These are phyloP conservation scores for Argyrosomus japonicus DNA, from an alignment of 2,113 vertebrate genomes.

Conservation along the genomic window DNA sequence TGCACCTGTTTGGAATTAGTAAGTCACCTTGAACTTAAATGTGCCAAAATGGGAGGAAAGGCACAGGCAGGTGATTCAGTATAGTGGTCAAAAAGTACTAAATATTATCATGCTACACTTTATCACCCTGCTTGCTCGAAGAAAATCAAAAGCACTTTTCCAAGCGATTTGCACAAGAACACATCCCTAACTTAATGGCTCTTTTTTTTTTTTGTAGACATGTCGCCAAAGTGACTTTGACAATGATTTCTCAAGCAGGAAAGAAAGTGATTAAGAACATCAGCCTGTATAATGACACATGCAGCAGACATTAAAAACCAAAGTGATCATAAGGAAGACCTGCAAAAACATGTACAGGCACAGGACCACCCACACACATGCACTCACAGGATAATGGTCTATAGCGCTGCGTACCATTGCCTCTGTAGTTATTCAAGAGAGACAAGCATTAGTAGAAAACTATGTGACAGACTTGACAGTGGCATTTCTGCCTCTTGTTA, in stretches of 20 bases:
- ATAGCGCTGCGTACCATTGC: background rate
- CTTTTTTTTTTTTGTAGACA: background rate
- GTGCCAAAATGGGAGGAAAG: conserved; percentile 9
- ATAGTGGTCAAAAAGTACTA: background rate
- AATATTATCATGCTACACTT: background rate
- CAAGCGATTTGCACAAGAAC: background rate
- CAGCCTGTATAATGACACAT: background rate
- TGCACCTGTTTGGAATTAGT: conserved; percentile 41
- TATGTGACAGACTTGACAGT: background rate
- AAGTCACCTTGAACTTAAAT: conserved; percentile 44
- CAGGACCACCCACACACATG: background rate
- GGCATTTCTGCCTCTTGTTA: conserved; percentile 2
- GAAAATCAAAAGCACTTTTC: background rate
- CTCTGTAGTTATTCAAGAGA: background rate
- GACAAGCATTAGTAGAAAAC: background rate
- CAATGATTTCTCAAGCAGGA: background rate
- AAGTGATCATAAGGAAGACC: background rate
- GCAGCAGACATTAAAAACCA: background rate
- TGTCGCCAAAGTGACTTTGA: background rate
- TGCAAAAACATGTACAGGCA: background rate
- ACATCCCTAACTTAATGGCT: background rate
- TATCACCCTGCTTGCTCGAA: background rate
- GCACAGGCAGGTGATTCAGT: conserved; percentile 11
- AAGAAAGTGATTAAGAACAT: background rate
- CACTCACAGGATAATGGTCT: background rate